Base-by-base conservation (phyloP, 1,140 invertebrate genomes). In the Pygmarrhopalites habei region DNA sequence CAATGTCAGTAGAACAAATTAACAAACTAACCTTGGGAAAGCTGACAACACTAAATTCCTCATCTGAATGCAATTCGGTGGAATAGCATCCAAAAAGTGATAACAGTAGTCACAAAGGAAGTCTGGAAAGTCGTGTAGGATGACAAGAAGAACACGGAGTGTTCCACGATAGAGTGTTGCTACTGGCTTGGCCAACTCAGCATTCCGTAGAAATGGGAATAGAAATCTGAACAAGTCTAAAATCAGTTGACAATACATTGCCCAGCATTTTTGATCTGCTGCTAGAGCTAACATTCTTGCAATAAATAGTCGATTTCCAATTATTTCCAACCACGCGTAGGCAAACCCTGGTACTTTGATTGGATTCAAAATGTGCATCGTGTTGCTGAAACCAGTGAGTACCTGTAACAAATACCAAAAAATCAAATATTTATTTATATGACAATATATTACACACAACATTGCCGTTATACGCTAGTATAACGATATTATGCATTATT, bases 91-190 rank as follows among this genome's bases (percentile, higher is more conserved):
- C 76, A 96, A 98, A 77, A 99, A 97, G n/a, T 91, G 89, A 74
- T 98, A 98, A 75, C 99, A 94, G 75, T 98, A 99, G 73, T 99
- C 96, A 74, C 95, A 98, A 25, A 99, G 80, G 74, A 99, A 98
- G 76, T 99, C 97, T 0, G 97, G 97, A 76, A 99, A 99, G 77
- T 99, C 97, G 73, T 99, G 95, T 1, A 99, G 80, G 15, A 99
- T 79, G 0, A 99, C 93, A 15, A 99, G 76, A n/a, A 99, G 78
- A 0, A 99, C 92, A 62, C 95, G 82, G 7, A 99, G 78, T 3
- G 94, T 98, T 49, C 95, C 96, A 79, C 95, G 96, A 78, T 99
- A 99, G 1, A 99, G 77, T 47, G 89, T 79, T 67, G 91, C 90
- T 1, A 98, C 90, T 0, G 95, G 89, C 72, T 95, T 90, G 0